phyloP scores from a whole-genome alignment of 2,113 vertebrate genomes.

The Notechis scutatus region DNA sequence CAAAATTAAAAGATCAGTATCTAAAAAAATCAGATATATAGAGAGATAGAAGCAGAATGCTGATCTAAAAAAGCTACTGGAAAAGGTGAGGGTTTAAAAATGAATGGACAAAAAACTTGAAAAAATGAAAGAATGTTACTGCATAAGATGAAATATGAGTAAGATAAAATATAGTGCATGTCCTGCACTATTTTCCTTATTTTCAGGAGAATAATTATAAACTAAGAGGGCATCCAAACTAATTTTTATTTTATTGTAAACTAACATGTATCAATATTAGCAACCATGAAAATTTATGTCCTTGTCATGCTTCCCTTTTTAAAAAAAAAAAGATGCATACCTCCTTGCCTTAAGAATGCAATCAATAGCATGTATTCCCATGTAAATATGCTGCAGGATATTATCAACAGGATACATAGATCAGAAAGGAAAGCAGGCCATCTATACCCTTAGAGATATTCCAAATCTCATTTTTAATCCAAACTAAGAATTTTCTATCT shows the following conservation, averaged over 20 bases:
- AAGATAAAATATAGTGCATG: not conserved
- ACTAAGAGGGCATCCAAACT: not conserved
- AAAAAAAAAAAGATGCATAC: not conserved
- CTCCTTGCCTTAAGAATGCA: not conserved
- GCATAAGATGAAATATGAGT: not conserved
- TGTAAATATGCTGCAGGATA: not conserved
- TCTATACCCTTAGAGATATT: not conserved
- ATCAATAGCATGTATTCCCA: not conserved
- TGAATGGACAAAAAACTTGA: not conserved
- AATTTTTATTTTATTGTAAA: not conserved
- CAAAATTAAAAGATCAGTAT: not conserved
- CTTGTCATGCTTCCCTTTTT: no score
- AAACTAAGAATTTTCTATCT: not conserved
- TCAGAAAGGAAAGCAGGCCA: not conserved
- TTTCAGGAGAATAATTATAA: not conserved
- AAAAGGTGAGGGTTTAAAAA: not conserved
- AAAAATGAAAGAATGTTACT: not conserved
- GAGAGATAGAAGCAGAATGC: not conserved
- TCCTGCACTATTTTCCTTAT: not conserved
- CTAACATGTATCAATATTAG: not conserved
- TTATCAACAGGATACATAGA: not conserved
- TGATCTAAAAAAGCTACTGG: not conserved
- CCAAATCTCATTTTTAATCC: not conserved
- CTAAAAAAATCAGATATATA: not conserved
- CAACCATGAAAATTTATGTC: not conserved